A percentile compares a stretch with the other conserved stretches of the same genome.
These are phyloP conservation scores for Alfaro cultratus DNA, from an alignment of 2,797 vertebrate species.

Conservation along the genomic window DNA sequence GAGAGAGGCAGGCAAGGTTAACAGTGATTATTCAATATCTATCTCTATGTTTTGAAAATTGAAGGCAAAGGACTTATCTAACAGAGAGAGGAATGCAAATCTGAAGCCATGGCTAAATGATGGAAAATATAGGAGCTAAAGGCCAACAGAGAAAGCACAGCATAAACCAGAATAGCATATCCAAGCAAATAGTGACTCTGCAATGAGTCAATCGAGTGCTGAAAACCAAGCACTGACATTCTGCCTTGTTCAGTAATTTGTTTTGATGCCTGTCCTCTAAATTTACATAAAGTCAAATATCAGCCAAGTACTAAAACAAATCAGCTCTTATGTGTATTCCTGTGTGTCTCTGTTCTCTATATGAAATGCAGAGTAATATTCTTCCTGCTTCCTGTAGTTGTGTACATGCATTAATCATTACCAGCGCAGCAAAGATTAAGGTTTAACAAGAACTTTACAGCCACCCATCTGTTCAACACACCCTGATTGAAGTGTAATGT, in stretches of 20 bases:
- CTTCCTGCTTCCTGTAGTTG: background rate
- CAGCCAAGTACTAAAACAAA: slow-evolving; percentile 10
- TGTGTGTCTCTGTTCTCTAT: background rate
- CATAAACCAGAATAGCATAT: background rate
- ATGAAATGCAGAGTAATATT: too few species aligned
- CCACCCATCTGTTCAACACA: background rate
- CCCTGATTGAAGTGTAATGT: background rate
- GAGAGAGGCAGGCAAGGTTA: slow-evolving; percentile 59
- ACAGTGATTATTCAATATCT: slow-evolving; percentile 58
- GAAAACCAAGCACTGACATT: background rate
- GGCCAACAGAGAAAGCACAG: background rate
- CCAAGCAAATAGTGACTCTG: background rate
- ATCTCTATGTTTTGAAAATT: slow-evolving; percentile 33
- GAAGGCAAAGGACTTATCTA: slow-evolving; percentile 35
- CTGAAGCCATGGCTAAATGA: background rate
- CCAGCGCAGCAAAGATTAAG: slow-evolving; percentile 29
- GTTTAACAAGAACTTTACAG: background rate
- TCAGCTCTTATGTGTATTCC: background rate
- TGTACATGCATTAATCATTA: slow-evolving; percentile 17
- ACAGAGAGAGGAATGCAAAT: slow-evolving; percentile 12
- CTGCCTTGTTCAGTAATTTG: background rate
- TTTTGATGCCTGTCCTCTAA: too few species aligned
- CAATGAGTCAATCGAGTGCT: background rate
- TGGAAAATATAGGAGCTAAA: slow-evolving; percentile 14
- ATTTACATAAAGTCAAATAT: slow-evolving; percentile 28